These are phyloP conservation scores for Drosophila maculinotata DNA, from an alignment of 2,888 invertebrate genomes.

Conservation along the genomic window DNA sequence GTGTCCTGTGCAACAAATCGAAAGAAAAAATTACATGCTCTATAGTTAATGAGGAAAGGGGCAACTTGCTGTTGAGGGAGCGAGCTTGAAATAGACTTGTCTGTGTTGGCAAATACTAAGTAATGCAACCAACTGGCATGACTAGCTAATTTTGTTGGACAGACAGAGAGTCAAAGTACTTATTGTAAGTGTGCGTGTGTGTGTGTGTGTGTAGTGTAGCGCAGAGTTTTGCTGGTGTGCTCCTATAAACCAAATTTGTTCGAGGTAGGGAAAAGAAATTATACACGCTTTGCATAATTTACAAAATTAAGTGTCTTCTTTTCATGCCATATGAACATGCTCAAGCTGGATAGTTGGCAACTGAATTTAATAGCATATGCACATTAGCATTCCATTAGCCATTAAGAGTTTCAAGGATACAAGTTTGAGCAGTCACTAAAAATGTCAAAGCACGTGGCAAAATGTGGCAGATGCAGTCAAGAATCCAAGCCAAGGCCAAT, in stretches of 20 bases:
- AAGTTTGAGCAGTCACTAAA: neutral
- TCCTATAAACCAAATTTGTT: slow-evolving; percentile 19
- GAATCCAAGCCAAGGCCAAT: slow-evolving; percentile 15
- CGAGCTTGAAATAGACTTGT: slow-evolving; percentile 31
- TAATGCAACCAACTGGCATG: slow-evolving; percentile 24
- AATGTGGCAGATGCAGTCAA: slow-evolving; percentile 38
- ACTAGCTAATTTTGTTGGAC: slow-evolving; percentile 45
- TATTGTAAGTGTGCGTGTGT: slow-evolving; percentile 1
- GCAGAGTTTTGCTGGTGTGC: slow-evolving; percentile 19
- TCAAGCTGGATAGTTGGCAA: too few species aligned
- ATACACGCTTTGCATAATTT: slow-evolving; percentile 24
- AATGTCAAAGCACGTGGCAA: slow-evolving; percentile 6
- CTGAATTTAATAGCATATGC: too few species aligned
- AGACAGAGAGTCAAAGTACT: slow-evolving; percentile 24
- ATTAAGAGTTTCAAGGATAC: too few species aligned
- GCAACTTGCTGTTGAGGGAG: too few species aligned
- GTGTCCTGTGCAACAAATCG: slow-evolving; percentile 43
- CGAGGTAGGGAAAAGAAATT: slow-evolving; percentile 27
- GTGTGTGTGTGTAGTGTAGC: too few species aligned
- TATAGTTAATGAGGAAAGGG: too few species aligned
- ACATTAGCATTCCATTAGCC: too few species aligned
- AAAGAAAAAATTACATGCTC: too few species aligned
- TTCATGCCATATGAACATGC: neutral
- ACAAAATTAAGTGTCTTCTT: neutral
- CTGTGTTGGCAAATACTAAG: slow-evolving; percentile 18